A percentile compares a stretch with the other conserved stretches of the same genome.
phyloP scores from a whole-genome alignment of 2,797 vertebrate genomes.

The Scolopax rusticola region DNA sequence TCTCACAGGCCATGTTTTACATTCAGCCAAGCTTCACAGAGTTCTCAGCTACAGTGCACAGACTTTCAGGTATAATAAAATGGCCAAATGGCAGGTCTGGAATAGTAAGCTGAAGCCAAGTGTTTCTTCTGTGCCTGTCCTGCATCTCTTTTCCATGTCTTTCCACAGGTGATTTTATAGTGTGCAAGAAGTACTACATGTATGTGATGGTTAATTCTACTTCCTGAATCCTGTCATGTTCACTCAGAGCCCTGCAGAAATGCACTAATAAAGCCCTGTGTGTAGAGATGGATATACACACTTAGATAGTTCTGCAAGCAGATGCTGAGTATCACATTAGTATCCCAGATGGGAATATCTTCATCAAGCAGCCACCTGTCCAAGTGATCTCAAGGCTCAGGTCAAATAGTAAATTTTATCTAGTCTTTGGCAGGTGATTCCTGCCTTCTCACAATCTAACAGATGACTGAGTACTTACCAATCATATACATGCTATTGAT shows the following conservation, averaged over 20 bases:
- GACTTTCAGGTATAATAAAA: not conserved
- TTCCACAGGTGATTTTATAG: not conserved
- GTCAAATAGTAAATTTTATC: constrained; percentile 55
- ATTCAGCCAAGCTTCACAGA: not conserved
- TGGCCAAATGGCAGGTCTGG: not conserved
- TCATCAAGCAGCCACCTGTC: constrained; percentile 66
- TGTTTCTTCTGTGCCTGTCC: not conserved
- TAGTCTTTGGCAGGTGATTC: constrained; percentile 24
- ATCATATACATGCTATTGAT: not conserved
- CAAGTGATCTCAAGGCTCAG: constrained; percentile 52
- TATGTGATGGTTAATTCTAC: not conserved
- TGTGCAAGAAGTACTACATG: not conserved
- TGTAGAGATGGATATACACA: not conserved
- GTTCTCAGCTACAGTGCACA: not conserved
- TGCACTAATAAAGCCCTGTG: not conserved
- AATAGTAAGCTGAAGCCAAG: not conserved
- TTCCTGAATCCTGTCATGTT: not conserved
- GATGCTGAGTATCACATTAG: constrained; percentile 49
- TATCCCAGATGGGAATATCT: constrained; percentile 60
- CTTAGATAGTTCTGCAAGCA: constrained; percentile 55
- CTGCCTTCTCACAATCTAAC: not conserved
- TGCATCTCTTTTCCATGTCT: not conserved
- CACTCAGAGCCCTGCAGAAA: not conserved
- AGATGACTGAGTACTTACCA: not conserved
- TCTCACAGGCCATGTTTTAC: not conserved